Evolutionary conservation across 2,888 invertebrate genomes (phyloP).

Genomic region (Prenolepis imparis): DNA sequence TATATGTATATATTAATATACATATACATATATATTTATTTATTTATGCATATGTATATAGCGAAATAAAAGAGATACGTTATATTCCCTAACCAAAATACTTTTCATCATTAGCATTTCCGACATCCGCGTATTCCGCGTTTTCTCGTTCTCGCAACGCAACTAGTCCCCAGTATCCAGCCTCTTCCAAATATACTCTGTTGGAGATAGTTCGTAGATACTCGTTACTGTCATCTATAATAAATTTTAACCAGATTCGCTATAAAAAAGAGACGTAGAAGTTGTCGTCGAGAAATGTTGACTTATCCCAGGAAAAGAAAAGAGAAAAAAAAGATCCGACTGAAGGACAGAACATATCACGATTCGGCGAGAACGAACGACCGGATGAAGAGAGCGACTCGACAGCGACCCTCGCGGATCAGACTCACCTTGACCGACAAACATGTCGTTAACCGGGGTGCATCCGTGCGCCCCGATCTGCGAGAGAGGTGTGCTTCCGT

Average conservation of each 20-base stretch:
- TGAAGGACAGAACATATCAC: background rate
- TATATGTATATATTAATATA: too few relatives aligned
- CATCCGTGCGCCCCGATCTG: slow-evolving; percentile 93
- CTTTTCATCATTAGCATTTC: slow-evolving; percentile 79
- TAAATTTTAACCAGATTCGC: slow-evolving; percentile 43
- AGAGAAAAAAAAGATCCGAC: background rate
- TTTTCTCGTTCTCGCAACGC: slow-evolving; percentile 83
- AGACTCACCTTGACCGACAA: slow-evolving; percentile 86
- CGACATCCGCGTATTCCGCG: slow-evolving; percentile 79
- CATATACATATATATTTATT: too few relatives aligned
- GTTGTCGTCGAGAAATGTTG: background rate
- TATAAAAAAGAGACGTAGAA: background rate
- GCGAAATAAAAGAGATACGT: background rate
- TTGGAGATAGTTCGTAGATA: slow-evolving; percentile 79
- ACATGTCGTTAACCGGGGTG: slow-evolving; percentile 87
- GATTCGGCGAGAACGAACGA: background rate
- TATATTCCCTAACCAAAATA: slow-evolving; percentile 81
- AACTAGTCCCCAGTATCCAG: slow-evolving; percentile 84
- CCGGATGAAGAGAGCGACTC: background rate
- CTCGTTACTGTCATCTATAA: slow-evolving; percentile 79
- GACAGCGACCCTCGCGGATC: background rate
- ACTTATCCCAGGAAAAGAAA: background rate
- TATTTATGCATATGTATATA: too few relatives aligned
- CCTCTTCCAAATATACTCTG: slow-evolving; percentile 85
- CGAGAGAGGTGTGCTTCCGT: slow-evolving; percentile 95